Evolutionary conservation across 2,888 invertebrate species (phyloP).

Genomic region (Thelaira solivaga): DNA sequence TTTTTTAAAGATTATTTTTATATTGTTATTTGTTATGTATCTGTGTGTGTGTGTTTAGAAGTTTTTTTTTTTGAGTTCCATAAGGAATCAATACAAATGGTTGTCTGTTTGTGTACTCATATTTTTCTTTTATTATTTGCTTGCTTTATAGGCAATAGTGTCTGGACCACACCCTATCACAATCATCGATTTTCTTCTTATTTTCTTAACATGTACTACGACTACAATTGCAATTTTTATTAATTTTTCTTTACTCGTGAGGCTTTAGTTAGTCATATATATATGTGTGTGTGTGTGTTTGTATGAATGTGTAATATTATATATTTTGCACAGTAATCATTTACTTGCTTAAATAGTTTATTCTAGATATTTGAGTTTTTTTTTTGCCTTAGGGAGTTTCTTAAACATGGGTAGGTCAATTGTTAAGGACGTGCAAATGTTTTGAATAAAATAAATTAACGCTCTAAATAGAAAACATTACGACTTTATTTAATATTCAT

Average conservation of each 20-base stretch:
- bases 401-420: conserved; percentile 3
- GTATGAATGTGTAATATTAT: not conserved
- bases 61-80: conserved; percentile 27
- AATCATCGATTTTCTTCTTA: conserved; percentile 63
- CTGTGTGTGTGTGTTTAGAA: not conserved
- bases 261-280: conserved; percentile 17
- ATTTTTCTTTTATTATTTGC: conserved; percentile 29
- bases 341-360: conserved; percentile 26
- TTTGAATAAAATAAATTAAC: not conserved
- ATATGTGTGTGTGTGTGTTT: not conserved
- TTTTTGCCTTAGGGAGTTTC: conserved; percentile 29
- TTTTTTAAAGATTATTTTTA: conserved; percentile 10
- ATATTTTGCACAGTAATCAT: not conserved
- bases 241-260: conserved; percentile 38
- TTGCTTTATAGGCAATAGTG: conserved; percentile 42
- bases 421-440: not conserved
- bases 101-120: not conserved
- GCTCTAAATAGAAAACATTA: too few species aligned
- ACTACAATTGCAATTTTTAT: conserved; percentile 16
- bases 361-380: conserved; percentile 33
- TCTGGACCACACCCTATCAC: conserved; percentile 66
- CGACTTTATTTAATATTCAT: too few species aligned
- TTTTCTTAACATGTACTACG: not conserved
- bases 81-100: not conserved
- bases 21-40: conserved; percentile 12